phyloP scores from a whole-genome alignment of 2,797 vertebrate genomes.

The Lithobates sylvaticus region DNA sequence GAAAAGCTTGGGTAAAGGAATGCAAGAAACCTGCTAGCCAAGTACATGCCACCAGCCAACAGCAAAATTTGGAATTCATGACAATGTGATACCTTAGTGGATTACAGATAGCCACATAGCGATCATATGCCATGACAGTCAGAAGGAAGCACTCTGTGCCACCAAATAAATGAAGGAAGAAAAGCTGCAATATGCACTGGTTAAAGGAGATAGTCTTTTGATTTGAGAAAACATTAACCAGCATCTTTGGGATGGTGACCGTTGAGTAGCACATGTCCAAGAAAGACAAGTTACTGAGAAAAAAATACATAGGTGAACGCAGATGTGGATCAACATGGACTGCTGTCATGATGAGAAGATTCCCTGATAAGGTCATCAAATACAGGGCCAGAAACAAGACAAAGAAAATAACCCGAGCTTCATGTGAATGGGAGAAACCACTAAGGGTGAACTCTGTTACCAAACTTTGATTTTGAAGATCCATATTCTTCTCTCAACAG shows the following conservation, averaged over 20 bases:
- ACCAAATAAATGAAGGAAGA: constrained; percentile 73
- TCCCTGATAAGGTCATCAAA: constrained; percentile 67
- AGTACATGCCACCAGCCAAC: constrained; percentile 63
- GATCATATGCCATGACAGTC: constrained; percentile 72
- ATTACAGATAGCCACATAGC: constrained; percentile 73
- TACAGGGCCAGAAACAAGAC: constrained; percentile 67
- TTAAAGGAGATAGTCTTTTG: constrained; percentile 69
- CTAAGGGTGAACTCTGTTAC: constrained; percentile 43
- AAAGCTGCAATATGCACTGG: constrained; percentile 70
- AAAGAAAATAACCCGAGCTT: constrained; percentile 64
- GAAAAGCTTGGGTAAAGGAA: constrained; percentile 67
- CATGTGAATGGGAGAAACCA: constrained; percentile 22
- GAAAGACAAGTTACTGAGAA: constrained; percentile 72
- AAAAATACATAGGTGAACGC: constrained; percentile 75
- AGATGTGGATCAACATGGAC: constrained; percentile 63
- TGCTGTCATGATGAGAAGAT: constrained; percentile 67
- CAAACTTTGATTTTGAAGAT: constrained; percentile 22
- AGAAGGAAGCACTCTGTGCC: constrained; percentile 74
- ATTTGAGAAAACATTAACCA: constrained; percentile 64
- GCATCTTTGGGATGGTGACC: constrained; percentile 72
- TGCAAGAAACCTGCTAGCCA: constrained; percentile 69
- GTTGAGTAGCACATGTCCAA: constrained; percentile 72
- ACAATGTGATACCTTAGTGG: constrained; percentile 66
- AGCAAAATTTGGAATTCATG: constrained; percentile 62
- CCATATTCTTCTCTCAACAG: too few species aligned